Evolutionary conservation across 37 sponge, comb jelly and placozoan genomes (phyloP), one percentile per base, ranked within the genome.

Genomic region (Crambe crambe): DNA sequence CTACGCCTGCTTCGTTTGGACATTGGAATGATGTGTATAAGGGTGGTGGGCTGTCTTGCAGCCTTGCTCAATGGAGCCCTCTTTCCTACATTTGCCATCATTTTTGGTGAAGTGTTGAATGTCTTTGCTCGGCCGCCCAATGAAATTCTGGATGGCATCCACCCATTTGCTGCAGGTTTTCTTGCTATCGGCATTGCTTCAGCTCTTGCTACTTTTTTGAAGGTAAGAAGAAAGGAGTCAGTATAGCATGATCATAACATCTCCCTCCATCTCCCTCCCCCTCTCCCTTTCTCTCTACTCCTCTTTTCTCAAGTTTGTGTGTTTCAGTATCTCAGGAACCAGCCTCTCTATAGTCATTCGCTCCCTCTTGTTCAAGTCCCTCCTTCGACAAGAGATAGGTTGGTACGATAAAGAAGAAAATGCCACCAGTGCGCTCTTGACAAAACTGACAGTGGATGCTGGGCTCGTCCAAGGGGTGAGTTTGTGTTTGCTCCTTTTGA

Each of bases 321-420:
- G 87, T 38, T 90, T 94, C 64, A 80, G 68, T 58, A 54, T 90
- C 1, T 77, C 95, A 41, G 95, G 95, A 37, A 91, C 83, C 67
- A 51, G 40, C 41, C 80, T 94, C 37, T 90, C 95, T n/a, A 56
- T 82, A 22, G 26, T 91, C 0, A 35, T 94, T n/a, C 63, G 95
- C 17, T 68, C 80, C 0, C 34, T 22, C 3, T 58, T 76, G 9
- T 94, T 94, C 68, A 73, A 79, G 38, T 88, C 95, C 31, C 87
- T 94, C 65, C 73, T 94, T 56, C 63, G 85, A 17, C 95, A 93
- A 81, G 92, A 94, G 36, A 87, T 93, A 29, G 89, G 76, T 22
- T 96, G 84, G 88, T 90, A 84, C 82, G 97, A 96, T 75, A 77
- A 92, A 12, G 81, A 89, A 74, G 72, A 58, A 61, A 89, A 93